These are phyloP conservation scores for Lepidurus apus DNA, from an alignment of 1,140 invertebrate species.

Conservation along the genomic window DNA sequence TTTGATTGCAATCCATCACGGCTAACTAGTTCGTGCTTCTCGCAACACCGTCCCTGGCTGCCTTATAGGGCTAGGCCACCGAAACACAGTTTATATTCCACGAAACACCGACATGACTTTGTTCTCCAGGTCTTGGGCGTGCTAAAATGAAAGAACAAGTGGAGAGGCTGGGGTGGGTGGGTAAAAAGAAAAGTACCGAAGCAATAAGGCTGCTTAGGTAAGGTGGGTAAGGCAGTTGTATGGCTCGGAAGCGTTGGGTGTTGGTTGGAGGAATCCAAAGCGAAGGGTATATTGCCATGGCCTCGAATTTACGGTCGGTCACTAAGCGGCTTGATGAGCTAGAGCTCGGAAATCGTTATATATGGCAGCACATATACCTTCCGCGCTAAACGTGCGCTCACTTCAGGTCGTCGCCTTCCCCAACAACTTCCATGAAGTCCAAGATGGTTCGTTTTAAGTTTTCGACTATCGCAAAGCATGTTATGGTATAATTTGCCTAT, in stretches of 20 bases:
- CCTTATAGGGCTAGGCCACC: too few relatives aligned
- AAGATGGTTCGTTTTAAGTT: too few relatives aligned
- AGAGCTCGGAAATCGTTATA: constrained; percentile 15
- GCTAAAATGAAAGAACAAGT: neutral
- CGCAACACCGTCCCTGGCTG: too few relatives aligned
- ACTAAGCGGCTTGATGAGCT: constrained; percentile 17
- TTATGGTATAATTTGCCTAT: too few relatives aligned
- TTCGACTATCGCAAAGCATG: too few relatives aligned
- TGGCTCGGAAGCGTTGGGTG: neutral
- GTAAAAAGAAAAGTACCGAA: neutral
- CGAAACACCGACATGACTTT: too few relatives aligned
- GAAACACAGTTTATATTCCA: too few relatives aligned
- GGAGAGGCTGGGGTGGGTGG: neutral
- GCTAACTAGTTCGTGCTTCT: too few relatives aligned
- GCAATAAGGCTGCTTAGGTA: neutral
- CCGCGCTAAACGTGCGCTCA: neutral
- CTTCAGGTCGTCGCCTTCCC: neutral
- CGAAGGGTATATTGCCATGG: neutral
- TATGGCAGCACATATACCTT: neutral
- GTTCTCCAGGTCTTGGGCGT: neutral
- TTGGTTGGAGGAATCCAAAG: neutral
- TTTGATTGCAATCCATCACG: too few relatives aligned
- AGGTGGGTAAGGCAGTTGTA: neutral
- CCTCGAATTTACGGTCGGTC: neutral
- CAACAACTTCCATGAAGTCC: neutral